phyloP scores from a whole-genome alignment of 37 sponge, comb jelly and placozoan species.

The Petrosia ficiformis region DNA sequence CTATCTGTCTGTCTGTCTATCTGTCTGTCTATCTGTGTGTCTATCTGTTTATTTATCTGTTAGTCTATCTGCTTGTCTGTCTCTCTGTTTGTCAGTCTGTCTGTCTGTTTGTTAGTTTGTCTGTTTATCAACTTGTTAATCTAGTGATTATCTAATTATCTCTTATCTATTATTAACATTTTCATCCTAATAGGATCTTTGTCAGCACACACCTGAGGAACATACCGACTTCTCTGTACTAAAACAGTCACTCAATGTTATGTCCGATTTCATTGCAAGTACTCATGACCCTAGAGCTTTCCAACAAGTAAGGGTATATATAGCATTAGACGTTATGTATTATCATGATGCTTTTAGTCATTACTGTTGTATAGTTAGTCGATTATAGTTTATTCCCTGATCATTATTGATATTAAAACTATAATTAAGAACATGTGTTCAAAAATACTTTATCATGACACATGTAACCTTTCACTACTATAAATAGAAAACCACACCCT shows the following conservation, averaged over 20 bases:
- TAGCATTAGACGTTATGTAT: background rate
- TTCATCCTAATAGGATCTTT: slow-evolving; percentile 50
- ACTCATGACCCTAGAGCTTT: slow-evolving; percentile 81
- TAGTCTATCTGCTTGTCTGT: background rate
- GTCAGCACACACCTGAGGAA: slow-evolving; percentile 78
- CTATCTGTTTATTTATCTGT: background rate
- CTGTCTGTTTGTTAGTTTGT: background rate
- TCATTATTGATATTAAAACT: background rate
- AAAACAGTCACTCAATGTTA: slow-evolving; percentile 64
- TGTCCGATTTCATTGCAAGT: slow-evolving; percentile 86
- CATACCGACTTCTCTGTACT: slow-evolving; percentile 64
- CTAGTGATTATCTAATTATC: background rate
- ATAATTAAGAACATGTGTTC: too few relatives aligned
- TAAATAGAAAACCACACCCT: too few relatives aligned
- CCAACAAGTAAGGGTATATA: slow-evolving; percentile 36
- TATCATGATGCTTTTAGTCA: background rate
- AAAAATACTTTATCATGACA: too few relatives aligned
- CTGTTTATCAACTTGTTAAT: background rate
- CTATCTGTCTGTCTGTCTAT: background rate
- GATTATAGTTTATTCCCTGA: background rate
- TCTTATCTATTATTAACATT: background rate
- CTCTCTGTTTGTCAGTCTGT: too few relatives aligned
- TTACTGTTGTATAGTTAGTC: background rate
- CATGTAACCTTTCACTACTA: too few relatives aligned
- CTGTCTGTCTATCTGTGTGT: background rate